phyloP scores from a whole-genome alignment of 2,797 vertebrate genomes.

The Glossophaga mutica region DNA sequence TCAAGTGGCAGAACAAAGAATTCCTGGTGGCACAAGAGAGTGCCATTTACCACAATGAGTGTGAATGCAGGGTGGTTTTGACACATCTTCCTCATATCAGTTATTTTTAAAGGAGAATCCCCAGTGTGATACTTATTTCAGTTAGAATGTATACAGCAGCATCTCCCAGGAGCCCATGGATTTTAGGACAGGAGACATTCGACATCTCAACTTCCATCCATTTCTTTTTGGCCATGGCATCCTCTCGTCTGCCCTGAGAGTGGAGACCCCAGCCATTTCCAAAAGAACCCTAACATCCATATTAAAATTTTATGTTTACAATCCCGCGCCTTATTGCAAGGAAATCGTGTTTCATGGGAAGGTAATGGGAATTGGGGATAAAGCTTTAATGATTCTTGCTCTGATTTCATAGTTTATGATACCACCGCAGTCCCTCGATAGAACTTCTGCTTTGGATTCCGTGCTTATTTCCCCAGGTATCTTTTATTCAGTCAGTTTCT shows the following conservation, averaged over 20 bases:
- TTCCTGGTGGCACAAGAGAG: neutral
- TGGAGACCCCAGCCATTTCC: neutral
- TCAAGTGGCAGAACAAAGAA: neutral
- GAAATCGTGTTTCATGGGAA: neutral
- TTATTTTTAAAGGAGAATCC: neutral
- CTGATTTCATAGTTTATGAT: neutral
- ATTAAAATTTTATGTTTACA: neutral
- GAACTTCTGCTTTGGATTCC: neutral
- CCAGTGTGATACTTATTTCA: neutral
- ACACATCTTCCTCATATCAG: neutral
- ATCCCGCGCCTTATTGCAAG: neutral
- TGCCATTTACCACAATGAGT: neutral
- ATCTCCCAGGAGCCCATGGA: neutral
- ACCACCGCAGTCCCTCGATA: neutral
- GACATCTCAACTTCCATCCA: neutral
- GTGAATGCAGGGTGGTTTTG: neutral
- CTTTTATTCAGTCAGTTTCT: conserved; percentile 50
- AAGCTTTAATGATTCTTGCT: neutral
- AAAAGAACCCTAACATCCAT: neutral
- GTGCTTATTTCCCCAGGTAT: neutral
- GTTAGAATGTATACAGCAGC: neutral
- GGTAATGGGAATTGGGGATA: neutral
- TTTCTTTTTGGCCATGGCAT: neutral
- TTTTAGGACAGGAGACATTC: neutral
- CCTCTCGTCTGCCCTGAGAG: neutral